Evolutionary conservation across 2,113 vertebrate genomes (phyloP), one percentile per base, ranked within the genome.

Genomic region (Neomonachus schauinslandi): DNA sequence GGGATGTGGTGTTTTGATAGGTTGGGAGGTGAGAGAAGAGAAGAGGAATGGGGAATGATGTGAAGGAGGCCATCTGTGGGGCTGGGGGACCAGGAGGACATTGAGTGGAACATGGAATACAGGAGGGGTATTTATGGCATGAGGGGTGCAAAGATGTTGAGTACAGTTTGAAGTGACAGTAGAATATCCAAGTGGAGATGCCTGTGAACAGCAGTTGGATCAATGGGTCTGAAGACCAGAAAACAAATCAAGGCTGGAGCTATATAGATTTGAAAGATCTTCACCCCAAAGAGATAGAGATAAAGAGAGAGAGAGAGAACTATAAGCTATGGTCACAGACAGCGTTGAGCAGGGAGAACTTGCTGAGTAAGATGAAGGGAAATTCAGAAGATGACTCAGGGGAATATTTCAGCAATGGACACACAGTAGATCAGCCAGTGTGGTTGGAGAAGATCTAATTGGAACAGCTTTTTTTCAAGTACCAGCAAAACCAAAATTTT

Each of bases 261-360:
- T 42, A 10, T 49, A 28, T 31, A 8, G 33, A 36, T 26, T 42
- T 46, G 51, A 63, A 21, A 36, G 6, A 26, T 13, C 13, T 84
- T 15, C 5, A 9, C 14, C 76, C 53, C n/a, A 28, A 28, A 69
- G 36, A 76, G 39, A 69, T 21, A 39, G 24, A 49, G 14, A 67
- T 15, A 15, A 21, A 39, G 24, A 49, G 24, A 76, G 24, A 74
- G 12, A 46, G 72, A 26, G 22, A 6, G 69, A 9, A 1, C 1
- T 10, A 3, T 21, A 31, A n/a, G 33, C 65, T n/a, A 1, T 6
- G 61, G 46, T 4, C 1, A 24, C 18, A 0, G 8, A 1, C 2
- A 36, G 1, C 31, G 28, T 8, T 39, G 33, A 65, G 15, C 36
- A 26, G n/a, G 39, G 13, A 82, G 65, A 16, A 14, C 11, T 26